Conservation (phyloP, 2,888 invertebrate genomes). For the Helleia helle region DNA sequence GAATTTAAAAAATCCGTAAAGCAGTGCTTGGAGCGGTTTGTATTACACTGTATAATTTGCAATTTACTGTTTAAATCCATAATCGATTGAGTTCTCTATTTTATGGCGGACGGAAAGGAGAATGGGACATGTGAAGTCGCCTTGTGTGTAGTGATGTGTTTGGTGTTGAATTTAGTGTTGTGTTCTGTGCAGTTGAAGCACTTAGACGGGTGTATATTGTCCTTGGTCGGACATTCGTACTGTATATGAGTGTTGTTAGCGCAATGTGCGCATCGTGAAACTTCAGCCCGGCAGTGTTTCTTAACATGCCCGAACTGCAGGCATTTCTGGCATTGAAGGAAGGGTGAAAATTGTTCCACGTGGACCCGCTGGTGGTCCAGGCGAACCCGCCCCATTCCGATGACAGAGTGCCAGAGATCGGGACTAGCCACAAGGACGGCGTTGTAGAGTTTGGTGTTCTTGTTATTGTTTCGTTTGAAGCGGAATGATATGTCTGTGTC, state of each 20-base stretch:
- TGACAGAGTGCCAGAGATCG: background rate
- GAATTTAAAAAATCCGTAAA: background rate
- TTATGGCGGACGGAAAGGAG: background rate
- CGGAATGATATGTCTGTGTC: background rate
- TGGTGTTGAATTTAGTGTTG: background rate
- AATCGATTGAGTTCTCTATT: background rate
- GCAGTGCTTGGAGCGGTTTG: background rate
- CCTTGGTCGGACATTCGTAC: too few relatives aligned
- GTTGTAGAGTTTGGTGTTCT: conserved; percentile 1
- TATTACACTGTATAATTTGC: background rate
- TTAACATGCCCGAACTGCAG: conserved; percentile 10
- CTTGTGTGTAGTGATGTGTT: too few relatives aligned
- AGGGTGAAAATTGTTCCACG: conserved; percentile 5
- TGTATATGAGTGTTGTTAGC: background rate
- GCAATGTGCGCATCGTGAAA: background rate
- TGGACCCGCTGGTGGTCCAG: conserved; percentile 11
- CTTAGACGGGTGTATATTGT: background rate
- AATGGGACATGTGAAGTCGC: conserved; percentile 1
- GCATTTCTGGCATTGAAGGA: conserved; percentile 11
- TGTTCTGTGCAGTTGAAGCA: background rate
- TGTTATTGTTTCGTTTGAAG: conserved; percentile 5
- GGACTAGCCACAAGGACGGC: conserved; percentile 2
- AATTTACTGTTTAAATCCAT: background rate
- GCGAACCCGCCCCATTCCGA: background rate
- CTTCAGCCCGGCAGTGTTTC: background rate